Conservation (phyloP, 2,797 vertebrate species). For the Graptemys geographica region DNA sequence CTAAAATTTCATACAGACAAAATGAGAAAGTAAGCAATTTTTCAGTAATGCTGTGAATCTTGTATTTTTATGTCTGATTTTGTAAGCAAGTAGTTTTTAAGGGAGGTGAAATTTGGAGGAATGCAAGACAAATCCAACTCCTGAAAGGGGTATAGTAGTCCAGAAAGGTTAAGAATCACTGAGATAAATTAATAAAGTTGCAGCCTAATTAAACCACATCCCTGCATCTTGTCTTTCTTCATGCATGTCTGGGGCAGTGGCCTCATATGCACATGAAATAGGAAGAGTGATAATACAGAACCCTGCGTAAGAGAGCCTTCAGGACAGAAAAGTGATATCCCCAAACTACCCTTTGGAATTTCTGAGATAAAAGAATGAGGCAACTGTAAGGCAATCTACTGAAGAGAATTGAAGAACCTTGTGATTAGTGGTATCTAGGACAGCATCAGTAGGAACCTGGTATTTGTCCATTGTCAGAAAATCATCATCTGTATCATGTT, state of each 20-base stretch:
- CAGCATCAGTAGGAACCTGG: background rate
- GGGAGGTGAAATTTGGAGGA: too few species aligned
- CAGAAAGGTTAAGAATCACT: too few species aligned
- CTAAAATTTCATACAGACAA: too few species aligned
- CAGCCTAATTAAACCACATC: background rate
- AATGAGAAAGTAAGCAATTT: too few species aligned
- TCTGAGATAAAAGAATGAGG: background rate
- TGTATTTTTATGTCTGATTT: too few species aligned
- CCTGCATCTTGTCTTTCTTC: background rate
- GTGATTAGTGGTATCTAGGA: background rate
- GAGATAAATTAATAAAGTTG: background rate
- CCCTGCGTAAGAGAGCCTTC: background rate
- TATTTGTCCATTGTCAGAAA: background rate
- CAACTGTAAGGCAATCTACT: background rate
- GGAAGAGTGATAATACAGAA: background rate
- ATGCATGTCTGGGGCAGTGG: background rate
- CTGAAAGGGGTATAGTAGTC: too few species aligned
- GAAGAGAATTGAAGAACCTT: background rate
- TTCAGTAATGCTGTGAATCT: too few species aligned
- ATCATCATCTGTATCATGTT: background rate
- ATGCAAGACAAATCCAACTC: too few species aligned
- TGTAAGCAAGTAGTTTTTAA: too few species aligned
- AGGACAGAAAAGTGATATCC: background rate
- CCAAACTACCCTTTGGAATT: background rate
- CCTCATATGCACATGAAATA: rapidly evolving